Evolutionary conservation across 2,888 invertebrate genomes (phyloP), one percentile per base, ranked within the genome.

Genomic region (Cheilosia soror): DNA sequence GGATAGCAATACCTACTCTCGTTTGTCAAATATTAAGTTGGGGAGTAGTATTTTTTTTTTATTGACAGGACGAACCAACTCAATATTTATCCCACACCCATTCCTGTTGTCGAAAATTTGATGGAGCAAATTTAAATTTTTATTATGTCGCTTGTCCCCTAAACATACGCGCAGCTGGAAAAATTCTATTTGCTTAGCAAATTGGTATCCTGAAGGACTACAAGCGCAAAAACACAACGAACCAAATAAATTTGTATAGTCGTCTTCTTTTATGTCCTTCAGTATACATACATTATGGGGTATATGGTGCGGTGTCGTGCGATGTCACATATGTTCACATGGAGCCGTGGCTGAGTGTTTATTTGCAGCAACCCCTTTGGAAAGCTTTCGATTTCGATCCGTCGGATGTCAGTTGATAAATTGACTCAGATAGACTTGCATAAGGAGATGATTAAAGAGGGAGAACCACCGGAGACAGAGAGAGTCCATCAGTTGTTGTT

Each of bases 71-170:
- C 71, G 66, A 68, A 42, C 55, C 85, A 80, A 77, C 81, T 81
- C 85, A 85, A 84, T 80, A 84, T 71, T 71, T 63, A 82, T 72
- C 57, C 42, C 51, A 63, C 66, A 33, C 57, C 62, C 63, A 2
- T 7, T 40, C 31, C 49, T n/a, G 80, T 51, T 72, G 76, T 77
- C 76, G 85, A 85, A 85, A 85, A 85, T 85, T 85, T 85, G 85
- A 85, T 85, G 85, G 77, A 77, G 81, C 85, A 81, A 85, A 85
- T 85, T 85, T 85, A 85, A 85, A 85, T 85, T 85, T 85, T 85
- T 85, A 85, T 85, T 85, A 81, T 85, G 76, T 85, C 85, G 63
- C 81, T 77, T 25, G 85, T 47, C 71, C 60, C 63, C 69, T 53
- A 53, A 66, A 66, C 76, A 80, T 81, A 81, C 58, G 72, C 72